Percentiles rank a stretch among this genome's conserved stretches.
Evolutionary conservation across 2,888 invertebrate genomes (phyloP).

Genomic region (Pseudanteris insignis): DNA sequence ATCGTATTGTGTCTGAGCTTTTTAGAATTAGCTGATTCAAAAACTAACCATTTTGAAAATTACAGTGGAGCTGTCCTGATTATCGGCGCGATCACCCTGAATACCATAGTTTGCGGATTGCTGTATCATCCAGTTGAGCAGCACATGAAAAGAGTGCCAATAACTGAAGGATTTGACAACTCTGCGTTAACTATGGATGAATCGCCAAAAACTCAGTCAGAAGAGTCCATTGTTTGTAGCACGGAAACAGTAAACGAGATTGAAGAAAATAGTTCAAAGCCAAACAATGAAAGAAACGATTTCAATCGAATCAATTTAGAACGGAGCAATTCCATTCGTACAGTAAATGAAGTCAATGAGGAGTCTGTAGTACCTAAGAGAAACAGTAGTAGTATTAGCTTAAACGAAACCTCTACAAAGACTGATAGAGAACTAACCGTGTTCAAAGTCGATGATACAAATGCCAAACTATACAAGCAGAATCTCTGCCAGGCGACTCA

Average conservation of each 20-base stretch:
- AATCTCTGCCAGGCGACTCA: constrained; percentile 19
- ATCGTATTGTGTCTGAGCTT: too few species aligned
- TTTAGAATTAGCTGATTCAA: background rate
- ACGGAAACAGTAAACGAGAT: constrained; percentile 6
- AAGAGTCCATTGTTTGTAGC: background rate
- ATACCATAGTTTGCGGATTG: constrained; percentile 82
- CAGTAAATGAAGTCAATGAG: background rate
- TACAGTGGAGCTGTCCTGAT: constrained; percentile 81
- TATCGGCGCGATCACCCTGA: constrained; percentile 82
- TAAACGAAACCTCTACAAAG: constrained; percentile 6
- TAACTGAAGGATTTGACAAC: constrained; percentile 63
- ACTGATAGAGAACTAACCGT: constrained; percentile 11
- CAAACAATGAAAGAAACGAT: background rate
- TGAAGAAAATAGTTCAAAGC: background rate
- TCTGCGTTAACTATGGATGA: constrained; percentile 54
- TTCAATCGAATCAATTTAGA: background rate
- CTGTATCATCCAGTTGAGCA: constrained; percentile 85
- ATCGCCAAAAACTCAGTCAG: background rate
- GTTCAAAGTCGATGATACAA: background rate
- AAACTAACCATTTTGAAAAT: too few species aligned
- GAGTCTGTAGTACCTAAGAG: background rate
- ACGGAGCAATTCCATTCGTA: background rate
- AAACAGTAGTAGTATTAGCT: constrained; percentile 11
- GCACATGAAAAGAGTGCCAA: constrained; percentile 75
- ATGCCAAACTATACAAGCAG: constrained; percentile 11